Base-by-base conservation (phyloP, 2,113 vertebrate genomes). In the Poeciliopsis prolifica region DNA sequence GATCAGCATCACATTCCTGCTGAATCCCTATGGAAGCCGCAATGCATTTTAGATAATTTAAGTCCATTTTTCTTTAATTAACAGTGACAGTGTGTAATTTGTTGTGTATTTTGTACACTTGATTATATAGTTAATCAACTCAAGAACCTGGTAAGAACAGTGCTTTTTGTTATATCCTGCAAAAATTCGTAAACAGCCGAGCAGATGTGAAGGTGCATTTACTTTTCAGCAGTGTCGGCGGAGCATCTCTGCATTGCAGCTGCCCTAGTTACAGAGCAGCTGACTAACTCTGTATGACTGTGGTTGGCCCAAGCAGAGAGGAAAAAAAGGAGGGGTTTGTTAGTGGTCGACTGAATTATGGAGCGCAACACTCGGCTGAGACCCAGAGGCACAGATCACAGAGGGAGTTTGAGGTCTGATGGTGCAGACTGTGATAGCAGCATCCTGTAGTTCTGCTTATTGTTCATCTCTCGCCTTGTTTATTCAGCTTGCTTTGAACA, bases 261-360 rank as follows among this genome's bases (percentile, higher is more conserved):
- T 92, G 88, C 85, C 91, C 91, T 87, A 93, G 87, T 90, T 93
- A 87, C 88, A 89, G 85, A 84, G 86, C 79, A 75, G 86, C 85
- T 83, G 83, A 84, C 78, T 78, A 85, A 85, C 69, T 74, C 79
- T 40, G 77, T 63, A 64, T 24, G 73, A 35, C 65, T 10, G 78
- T 75, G 87, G 90, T 83, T 84, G 84, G 88, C 54, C 61, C 68
- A 31, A 70, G 77, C 73, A 42, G 65, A 30, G 61, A 78, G 79
- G 76, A 78, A 48, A 54, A 24, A 78, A 76, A 79, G 81, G 83
- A 72, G 81, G 82, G 70, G 87, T 75, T 72, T 82, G 44, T 42
- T 87, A 64, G 88, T 65, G 83, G 76, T 75, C 68, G 80, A 82
- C 75, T 90, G 87, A 88, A 83, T 76, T 77, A 78, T 83, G 72